Evolutionary conservation across 2,888 invertebrate species (phyloP).

Genomic region (Synanthedon tipuliformis): DNA sequence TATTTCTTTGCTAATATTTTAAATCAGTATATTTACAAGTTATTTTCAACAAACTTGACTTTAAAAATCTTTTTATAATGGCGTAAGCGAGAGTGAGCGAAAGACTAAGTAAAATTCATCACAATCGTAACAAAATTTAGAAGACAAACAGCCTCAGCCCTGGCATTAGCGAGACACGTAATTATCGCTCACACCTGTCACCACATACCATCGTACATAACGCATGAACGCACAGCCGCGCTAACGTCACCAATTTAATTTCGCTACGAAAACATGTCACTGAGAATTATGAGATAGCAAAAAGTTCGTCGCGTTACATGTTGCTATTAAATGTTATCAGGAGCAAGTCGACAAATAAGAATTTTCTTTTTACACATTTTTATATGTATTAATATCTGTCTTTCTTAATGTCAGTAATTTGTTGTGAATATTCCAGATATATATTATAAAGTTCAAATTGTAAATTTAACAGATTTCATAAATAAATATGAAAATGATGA

Average conservation of each 20-base stretch:
- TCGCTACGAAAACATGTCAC: background rate
- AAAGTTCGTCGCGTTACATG: background rate
- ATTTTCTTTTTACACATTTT: no score
- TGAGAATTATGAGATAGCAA: background rate
- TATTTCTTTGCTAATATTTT: no score
- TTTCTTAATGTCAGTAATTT: no score
- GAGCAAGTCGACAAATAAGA: background rate
- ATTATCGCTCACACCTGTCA: slow-evolving; percentile 4
- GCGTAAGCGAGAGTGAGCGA: no score
- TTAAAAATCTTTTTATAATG: no score
- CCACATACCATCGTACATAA: slow-evolving; percentile 2
- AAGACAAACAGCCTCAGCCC: background rate
- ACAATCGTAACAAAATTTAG: background rate
- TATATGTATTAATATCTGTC: no score
- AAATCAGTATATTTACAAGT: no score
- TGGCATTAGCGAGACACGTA: slow-evolving; percentile 1
- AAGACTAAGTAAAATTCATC: background rate
- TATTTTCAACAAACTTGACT: no score
- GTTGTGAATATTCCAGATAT: no score
- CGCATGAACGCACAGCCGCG: background rate
- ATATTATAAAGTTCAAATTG: no score
- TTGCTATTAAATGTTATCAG: background rate
- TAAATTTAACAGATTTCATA: no score
- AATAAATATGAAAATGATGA: no score
- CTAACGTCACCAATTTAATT: slow-evolving; percentile 4